These are phyloP conservation scores for Neotragus pygmaeus DNA, from an alignment of 2,113 vertebrate species.

Conservation along the genomic window DNA sequence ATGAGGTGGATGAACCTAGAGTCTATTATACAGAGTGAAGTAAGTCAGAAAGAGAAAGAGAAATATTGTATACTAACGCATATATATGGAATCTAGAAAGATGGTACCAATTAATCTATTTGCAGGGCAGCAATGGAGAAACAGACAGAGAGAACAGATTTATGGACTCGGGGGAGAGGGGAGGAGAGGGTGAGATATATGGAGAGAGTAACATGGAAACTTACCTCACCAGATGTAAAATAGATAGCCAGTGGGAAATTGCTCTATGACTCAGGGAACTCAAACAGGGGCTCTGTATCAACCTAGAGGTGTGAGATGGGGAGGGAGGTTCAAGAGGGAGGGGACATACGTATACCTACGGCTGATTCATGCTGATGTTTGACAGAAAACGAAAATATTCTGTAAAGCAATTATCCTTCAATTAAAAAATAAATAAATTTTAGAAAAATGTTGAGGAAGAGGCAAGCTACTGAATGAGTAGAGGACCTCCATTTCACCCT, in stretches of 20 bases:
- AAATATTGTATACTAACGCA: not conserved
- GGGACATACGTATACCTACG: not conserved
- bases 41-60: not conserved
- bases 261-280: not conserved
- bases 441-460: not conserved
- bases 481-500: not conserved
- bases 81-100: not conserved
- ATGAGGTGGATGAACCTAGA: not conserved
- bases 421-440: not conserved
- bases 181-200: not conserved
- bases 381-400: not conserved
- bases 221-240: not conserved
- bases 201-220: not conserved
- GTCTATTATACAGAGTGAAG: not conserved
- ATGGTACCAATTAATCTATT: not conserved
- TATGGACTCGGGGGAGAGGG: not conserved
- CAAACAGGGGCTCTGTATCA: not conserved
- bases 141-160: not conserved
- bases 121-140: not conserved
- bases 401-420: not conserved
- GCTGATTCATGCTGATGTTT: not conserved
- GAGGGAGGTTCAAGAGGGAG: not conserved
- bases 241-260: not conserved
- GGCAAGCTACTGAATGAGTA: not conserved
- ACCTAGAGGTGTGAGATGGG: not conserved